Percentiles rank a stretch among this genome's conserved stretches.
Evolutionary conservation across 2,888 invertebrate genomes (phyloP).

Genomic region (Ennomos fuscantarius): DNA sequence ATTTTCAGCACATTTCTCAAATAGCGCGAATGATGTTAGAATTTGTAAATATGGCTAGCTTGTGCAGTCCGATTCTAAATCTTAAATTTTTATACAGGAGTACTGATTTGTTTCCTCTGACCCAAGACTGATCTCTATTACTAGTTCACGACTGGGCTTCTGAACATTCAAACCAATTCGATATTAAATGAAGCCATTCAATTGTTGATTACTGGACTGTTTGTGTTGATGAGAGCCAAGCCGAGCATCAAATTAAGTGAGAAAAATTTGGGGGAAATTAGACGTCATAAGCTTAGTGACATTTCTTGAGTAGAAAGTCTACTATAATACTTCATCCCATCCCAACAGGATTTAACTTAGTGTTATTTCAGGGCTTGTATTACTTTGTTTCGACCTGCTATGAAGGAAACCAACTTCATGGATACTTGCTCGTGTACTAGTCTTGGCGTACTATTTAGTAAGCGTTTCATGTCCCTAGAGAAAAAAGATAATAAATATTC

Average conservation of each 20-base stretch:
- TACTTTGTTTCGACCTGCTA: too few species aligned
- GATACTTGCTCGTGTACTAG: too few species aligned
- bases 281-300: too few species aligned
- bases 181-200: conserved; percentile 46
- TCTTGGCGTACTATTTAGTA: too few species aligned
- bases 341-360: too few species aligned
- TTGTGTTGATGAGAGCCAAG: conserved; percentile 41
- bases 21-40: conserved; percentile 1
- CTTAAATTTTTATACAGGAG: conserved; percentile 54
- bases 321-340: too few species aligned
- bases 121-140: conserved; percentile 77
- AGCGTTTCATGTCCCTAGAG: too few species aligned
- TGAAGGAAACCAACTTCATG: too few species aligned
- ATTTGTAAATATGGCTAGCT: conserved; percentile 31
- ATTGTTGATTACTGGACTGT: conserved; percentile 51
- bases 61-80: conserved; percentile 44
- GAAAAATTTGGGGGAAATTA: not conserved
- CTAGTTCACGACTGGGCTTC: conserved; percentile 66
- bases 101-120: conserved; percentile 72
- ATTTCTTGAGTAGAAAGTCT: too few species aligned
- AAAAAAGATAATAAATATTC: too few species aligned
- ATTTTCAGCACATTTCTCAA: too few species aligned
- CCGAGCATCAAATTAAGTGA: conserved; percentile 2
- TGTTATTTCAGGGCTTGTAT: too few species aligned
- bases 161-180: conserved; percentile 44